These are phyloP conservation scores for Brachyptera risi DNA, from an alignment of 2,888 invertebrate species.

Conservation along the genomic window DNA sequence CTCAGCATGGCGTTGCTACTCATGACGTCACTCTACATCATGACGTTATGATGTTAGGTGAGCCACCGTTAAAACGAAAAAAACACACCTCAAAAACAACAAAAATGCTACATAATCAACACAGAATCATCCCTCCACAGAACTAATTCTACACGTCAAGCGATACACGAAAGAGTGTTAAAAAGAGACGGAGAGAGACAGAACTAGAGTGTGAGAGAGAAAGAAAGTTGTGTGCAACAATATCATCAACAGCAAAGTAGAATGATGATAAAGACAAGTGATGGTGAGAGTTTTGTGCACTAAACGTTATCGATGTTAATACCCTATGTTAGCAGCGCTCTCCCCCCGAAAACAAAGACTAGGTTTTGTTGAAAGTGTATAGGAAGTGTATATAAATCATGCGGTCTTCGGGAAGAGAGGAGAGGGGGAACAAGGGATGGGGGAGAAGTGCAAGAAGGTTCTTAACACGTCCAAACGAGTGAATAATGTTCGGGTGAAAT, in stretches of 20 bases:
- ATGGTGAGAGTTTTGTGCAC: conserved; percentile 2
- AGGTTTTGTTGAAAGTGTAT: neutral
- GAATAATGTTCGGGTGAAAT: conserved; percentile 16
- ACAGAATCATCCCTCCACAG: conserved; percentile 9
- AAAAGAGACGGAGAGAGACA: no score
- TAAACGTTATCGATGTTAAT: neutral
- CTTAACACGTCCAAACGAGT: conserved; percentile 10
- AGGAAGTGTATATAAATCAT: conserved; percentile 16
- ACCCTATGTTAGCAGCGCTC: conserved; percentile 13
- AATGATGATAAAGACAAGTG: no score
- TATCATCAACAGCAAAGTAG: no score
- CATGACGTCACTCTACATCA: conserved; percentile 15
- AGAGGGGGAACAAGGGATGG: neutral
- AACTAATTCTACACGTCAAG: no score
- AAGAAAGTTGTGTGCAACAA: no score
- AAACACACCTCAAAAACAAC: conserved; percentile 13
- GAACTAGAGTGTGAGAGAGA: no score
- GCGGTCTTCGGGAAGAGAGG: conserved; percentile 1
- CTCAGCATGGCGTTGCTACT: conserved; percentile 4
- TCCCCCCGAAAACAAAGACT: conserved; percentile 5
- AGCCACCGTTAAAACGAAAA: no score
- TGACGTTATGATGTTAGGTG: conserved; percentile 20
- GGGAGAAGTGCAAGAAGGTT: neutral
- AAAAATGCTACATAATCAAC: conserved; percentile 20
- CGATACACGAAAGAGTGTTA: no score